A percentile compares a stretch with the other conserved stretches of the same genome.
These are phyloP conservation scores for Cynopterus brachyotis DNA, from an alignment of 2,113 vertebrate species.

Conservation along the genomic window DNA sequence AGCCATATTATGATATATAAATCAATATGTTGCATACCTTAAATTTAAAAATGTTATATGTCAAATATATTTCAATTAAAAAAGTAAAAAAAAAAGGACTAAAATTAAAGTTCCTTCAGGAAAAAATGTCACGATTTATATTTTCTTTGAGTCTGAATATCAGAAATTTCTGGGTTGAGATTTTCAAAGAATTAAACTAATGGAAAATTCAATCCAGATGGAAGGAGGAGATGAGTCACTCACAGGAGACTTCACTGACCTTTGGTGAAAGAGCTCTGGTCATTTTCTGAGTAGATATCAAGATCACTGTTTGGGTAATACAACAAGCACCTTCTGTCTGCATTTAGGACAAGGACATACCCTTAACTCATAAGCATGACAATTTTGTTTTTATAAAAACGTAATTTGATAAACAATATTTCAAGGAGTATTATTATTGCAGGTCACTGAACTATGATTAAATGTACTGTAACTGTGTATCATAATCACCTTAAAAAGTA, in stretches of 20 bases:
- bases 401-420: neutral
- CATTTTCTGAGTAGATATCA: neutral
- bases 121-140: neutral
- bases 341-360: neutral
- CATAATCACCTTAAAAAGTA: neutral
- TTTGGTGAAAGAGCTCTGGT: neutral
- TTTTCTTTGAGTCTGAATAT: neutral
- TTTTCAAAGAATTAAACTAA: neutral
- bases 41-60: neutral
- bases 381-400: neutral
- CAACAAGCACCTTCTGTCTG: neutral
- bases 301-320: neutral
- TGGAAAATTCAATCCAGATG: neutral
- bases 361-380: neutral
- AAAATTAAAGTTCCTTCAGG: neutral
- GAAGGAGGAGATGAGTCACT: neutral
- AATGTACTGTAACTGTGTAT: neutral
- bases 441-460: neutral
- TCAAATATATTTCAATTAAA: neutral
- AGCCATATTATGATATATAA: neutral
- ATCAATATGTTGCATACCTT: neutral
- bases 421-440: neutral
- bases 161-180: neutral
- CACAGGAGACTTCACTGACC: neutral
- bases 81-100: neutral